These are phyloP conservation scores for Struthio camelus DNA, from an alignment of 2,113 vertebrate species.

Conservation along the genomic window DNA sequence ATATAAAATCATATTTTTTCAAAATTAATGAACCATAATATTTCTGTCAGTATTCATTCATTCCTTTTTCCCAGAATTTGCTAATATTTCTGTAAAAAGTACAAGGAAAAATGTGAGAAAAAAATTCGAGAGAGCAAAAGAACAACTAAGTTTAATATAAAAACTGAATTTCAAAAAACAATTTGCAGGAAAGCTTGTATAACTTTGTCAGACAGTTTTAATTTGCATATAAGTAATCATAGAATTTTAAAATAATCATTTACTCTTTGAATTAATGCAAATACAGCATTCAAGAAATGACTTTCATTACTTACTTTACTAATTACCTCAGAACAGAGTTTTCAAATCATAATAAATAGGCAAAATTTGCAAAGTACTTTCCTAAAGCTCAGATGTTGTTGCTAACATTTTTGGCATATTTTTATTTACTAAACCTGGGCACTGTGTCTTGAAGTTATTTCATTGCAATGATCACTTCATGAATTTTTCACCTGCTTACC, in stretches of 20 bases:
- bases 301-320: background rate
- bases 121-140: background rate
- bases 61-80: background rate
- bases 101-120: background rate
- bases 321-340: background rate
- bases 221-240: background rate
- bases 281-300: background rate
- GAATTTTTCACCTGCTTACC: background rate
- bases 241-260: background rate
- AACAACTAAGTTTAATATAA: background rate
- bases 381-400: background rate
- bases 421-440: background rate
- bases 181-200: background rate
- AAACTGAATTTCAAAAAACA: background rate
- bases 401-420: background rate
- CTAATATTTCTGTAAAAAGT: background rate
- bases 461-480: background rate
- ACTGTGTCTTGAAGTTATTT: background rate
- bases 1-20: background rate
- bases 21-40: background rate
- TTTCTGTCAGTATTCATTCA: background rate
- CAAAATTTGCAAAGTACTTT: background rate
- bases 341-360: constrained; percentile 4
- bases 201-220: background rate
- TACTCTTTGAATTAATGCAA: background rate